Percentiles rank a stretch among this genome's conserved stretches.
These are phyloP conservation scores for Laupala kohalensis DNA, from an alignment of 1,140 invertebrate species.

Conservation along the genomic window DNA sequence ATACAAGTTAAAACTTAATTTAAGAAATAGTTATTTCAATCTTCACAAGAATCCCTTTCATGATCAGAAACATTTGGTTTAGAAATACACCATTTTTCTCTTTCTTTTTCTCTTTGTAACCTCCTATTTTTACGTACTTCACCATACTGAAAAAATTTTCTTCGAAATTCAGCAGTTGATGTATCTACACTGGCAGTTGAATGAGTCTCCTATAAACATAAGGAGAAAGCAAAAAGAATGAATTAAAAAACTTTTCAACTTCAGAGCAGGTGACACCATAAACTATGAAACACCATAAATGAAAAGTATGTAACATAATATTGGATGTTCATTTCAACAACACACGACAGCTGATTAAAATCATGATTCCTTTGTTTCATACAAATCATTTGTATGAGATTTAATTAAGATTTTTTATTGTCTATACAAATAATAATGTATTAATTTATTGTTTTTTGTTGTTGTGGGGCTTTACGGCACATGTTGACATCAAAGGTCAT, in stretches of 20 bases:
- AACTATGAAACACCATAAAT: neutral
- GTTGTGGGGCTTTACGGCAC: too few species aligned
- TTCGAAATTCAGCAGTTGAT: constrained; percentile 1
- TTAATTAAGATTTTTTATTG: too few species aligned
- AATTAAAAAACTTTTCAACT: neutral
- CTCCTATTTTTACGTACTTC: constrained; percentile 1
- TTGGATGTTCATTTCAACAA: neutral
- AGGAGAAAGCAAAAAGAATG: neutral
- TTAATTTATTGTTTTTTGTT: too few species aligned
- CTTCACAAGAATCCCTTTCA: too few species aligned
- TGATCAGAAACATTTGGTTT: too few species aligned
- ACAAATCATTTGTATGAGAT: too few species aligned
- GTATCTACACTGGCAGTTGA: neutral
- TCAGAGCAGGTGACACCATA: neutral
- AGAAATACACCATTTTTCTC: too few species aligned
- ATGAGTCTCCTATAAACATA: constrained; percentile 1
- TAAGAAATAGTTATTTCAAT: too few species aligned
- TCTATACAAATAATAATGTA: too few species aligned
- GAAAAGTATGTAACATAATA: neutral
- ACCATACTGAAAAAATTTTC: constrained; percentile 8
- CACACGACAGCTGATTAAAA: neutral
- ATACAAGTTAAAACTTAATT: too few species aligned
- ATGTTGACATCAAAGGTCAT: too few species aligned
- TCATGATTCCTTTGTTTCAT: too few species aligned
- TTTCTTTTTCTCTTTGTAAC: neutral